These are phyloP conservation scores for Ictidomys tridecemlineatus DNA, from an alignment of 2,113 vertebrate genomes.

Conservation along the genomic window DNA sequence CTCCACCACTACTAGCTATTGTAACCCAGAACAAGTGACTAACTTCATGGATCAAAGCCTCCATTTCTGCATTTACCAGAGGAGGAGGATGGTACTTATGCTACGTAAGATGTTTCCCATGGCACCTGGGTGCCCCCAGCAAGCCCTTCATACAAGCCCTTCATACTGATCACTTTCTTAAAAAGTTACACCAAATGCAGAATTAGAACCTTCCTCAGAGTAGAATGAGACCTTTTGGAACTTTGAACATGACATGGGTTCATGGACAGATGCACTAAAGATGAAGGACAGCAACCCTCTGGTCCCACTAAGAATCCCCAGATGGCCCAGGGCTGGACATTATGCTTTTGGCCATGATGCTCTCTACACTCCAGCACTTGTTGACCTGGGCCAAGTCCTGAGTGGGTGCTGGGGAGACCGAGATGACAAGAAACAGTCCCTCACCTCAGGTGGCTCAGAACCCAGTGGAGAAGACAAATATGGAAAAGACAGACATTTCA, in stretches of 20 bases:
- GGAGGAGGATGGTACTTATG: fast-evolving
- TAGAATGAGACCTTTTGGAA: neutral
- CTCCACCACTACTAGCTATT: neutral
- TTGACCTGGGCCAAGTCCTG: neutral
- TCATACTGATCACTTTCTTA: neutral
- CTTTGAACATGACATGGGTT: neutral
- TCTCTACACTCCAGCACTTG: neutral
- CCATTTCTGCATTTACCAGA: too few species aligned
- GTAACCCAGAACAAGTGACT: neutral
- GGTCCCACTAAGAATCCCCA: too few species aligned
- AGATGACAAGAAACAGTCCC: neutral
- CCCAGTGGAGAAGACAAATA: neutral
- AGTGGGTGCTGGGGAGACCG: neutral
- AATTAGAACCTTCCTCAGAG: neutral
- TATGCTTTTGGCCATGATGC: neutral
- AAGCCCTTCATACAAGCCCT: neutral
- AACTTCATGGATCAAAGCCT: neutral
- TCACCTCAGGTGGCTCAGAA: neutral
- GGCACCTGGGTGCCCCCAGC: neutral
- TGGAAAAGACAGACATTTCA: neutral
- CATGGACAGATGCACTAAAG: neutral
- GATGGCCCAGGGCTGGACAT: neutral
- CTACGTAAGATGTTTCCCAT: neutral
- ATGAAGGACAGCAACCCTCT: neutral
- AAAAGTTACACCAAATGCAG: neutral